These are phyloP conservation scores for Ophioderma brevispina DNA, from an alignment of 35 echinoderm and acorn worm genomes.

Conservation along the genomic window DNA sequence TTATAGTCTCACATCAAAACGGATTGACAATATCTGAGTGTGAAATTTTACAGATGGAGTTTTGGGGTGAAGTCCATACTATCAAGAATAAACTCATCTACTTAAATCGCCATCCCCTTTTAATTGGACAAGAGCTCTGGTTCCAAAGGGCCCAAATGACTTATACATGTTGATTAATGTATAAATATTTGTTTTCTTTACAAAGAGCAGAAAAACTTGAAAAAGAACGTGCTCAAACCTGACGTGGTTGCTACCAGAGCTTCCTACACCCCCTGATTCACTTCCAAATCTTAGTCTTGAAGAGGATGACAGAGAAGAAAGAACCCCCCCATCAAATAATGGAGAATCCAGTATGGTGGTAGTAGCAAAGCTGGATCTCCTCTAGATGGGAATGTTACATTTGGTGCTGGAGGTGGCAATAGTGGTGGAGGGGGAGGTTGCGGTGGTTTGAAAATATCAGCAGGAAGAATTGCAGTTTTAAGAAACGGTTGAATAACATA, in stretches of 20 bases:
- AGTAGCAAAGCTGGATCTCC: background rate
- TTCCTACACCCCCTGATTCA: conserved; percentile 83
- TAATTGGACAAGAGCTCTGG: too few relatives aligned
- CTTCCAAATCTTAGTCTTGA: background rate
- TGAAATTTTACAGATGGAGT: too few relatives aligned
- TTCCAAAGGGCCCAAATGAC: too few relatives aligned
- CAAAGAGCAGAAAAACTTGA: too few relatives aligned
- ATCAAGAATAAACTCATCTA: too few relatives aligned
- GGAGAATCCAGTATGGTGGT: background rate
- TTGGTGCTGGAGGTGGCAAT: conserved; percentile 60
- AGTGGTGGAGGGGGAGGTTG: conserved; percentile 58
- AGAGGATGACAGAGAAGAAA: background rate
- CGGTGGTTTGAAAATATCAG: conserved; percentile 80
- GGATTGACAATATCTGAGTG: too few relatives aligned
- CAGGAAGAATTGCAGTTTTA: conserved; percentile 84
- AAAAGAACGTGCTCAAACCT: background rate
- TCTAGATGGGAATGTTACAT: background rate
- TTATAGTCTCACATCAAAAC: too few relatives aligned
- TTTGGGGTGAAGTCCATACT: too few relatives aligned
- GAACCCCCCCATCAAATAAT: background rate
- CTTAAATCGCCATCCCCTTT: too few relatives aligned
- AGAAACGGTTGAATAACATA: conserved; percentile 67
- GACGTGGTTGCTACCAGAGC: conserved; percentile 23
- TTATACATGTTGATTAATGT: too few relatives aligned
- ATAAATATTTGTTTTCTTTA: too few relatives aligned